These are phyloP conservation scores for Heliconius cydno DNA, from an alignment of 2,888 invertebrate species.

Conservation along the genomic window DNA sequence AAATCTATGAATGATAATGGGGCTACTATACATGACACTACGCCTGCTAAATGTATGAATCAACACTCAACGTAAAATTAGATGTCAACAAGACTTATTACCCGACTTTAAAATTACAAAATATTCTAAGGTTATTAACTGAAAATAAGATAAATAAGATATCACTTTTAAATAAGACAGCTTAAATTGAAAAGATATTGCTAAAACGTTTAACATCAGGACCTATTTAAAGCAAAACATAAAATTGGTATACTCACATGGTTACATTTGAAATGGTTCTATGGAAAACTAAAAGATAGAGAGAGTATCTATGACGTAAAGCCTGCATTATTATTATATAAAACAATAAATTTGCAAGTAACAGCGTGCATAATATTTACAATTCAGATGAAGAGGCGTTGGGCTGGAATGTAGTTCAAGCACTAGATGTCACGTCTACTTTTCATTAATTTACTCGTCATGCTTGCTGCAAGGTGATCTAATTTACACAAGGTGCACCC, in stretches of 20 bases:
- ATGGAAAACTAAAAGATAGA: slow-evolving; percentile 24
- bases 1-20: neutral
- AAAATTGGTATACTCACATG: no score
- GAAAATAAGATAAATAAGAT: neutral
- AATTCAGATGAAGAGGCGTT: slow-evolving; percentile 48
- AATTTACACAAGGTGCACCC: slow-evolving; percentile 41
- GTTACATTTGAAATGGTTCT: neutral
- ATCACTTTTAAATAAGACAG: neutral
- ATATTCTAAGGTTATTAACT: neutral
- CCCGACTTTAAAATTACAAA: neutral
- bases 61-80: slow-evolving; percentile 55
- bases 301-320: slow-evolving; percentile 21
- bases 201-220: neutral
- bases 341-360: slow-evolving; percentile 15
- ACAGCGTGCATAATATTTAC: slow-evolving; percentile 46
- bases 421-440: slow-evolving; percentile 32
- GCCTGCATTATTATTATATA: slow-evolving; percentile 13
- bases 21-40: slow-evolving; percentile 1
- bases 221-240: no score
- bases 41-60: slow-evolving; percentile 11
- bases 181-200: neutral
- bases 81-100: slow-evolving; percentile 45
- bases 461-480: slow-evolving; percentile 39
- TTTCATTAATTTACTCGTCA: slow-evolving; percentile 41
- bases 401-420: slow-evolving; percentile 26